Conservation (phyloP, 1,140 invertebrate species). For the Tribolium castaneum region DNA sequence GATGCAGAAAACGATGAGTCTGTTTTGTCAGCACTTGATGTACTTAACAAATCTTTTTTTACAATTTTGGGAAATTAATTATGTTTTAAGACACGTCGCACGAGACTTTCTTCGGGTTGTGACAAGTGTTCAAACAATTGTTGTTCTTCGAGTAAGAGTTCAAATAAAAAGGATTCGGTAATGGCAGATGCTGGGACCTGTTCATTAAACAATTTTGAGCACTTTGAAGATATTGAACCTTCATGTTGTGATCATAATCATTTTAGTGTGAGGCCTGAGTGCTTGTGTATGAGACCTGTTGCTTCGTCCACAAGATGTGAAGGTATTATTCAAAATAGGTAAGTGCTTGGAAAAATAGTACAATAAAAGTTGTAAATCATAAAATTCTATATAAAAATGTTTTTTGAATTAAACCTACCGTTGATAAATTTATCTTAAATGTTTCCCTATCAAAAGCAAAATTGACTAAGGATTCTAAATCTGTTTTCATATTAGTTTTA, state of each 20-base stretch:
- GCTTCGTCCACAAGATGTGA: background rate
- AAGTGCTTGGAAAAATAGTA: too few species aligned
- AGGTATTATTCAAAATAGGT: background rate
- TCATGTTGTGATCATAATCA: background rate
- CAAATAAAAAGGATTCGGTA: background rate
- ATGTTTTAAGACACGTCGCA: background rate
- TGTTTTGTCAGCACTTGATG: constrained; percentile 9
- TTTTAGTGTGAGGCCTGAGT: constrained; percentile 42
- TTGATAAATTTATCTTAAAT: too few species aligned
- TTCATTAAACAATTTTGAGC: background rate
- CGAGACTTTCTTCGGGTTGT: background rate
- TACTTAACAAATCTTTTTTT: background rate
- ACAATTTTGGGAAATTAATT: background rate
- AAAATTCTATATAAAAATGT: background rate
- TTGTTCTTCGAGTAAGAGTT: background rate
- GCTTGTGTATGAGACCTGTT: constrained; percentile 23
- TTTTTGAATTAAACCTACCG: too few species aligned
- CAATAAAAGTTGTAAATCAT: too few species aligned
- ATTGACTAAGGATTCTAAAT: too few species aligned
- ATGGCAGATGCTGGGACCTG: constrained; percentile 12
- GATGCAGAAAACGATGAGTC: constrained; percentile 53
- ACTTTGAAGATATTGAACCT: background rate
- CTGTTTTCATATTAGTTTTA: too few species aligned
- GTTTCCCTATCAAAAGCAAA: too few species aligned
- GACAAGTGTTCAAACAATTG: background rate